Evolutionary conservation across 2,888 invertebrate genomes (phyloP), one percentile per base, ranked within the genome.

Genomic region (Andrena flavipes): DNA sequence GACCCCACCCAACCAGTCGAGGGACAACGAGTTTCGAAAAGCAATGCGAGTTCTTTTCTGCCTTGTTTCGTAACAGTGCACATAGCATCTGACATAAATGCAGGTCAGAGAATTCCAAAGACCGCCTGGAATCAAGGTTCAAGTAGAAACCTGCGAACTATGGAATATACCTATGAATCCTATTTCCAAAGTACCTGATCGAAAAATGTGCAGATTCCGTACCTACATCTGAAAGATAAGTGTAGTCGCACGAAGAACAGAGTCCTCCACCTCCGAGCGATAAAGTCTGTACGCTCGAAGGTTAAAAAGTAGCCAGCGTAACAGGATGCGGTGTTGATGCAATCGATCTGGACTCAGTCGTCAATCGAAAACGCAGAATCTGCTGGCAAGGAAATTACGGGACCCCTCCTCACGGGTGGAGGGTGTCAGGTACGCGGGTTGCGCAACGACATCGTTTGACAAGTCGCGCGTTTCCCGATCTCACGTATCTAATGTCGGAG

Each of bases 401-500:
- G 71, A 74, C 56, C 77, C 59, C 68, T 33, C 56, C 70, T 30
- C 64, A 54, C 73, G 73, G 72, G 71, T 80, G 35, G 80, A 83
- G 65, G 63, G 87, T 90, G 84, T 90, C 89, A 71, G 88, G 84
- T 88, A 85, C 83, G 82, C 85, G 75, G 88, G 89, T 91, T 92
- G 89, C 92, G 90, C 88, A 92, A 92, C 82, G 79, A 82, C 72
- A 54, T 79, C 76, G 78, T 87, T 86, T 81, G 86, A 90, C 89
- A 88, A 87, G 89, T 84, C 84, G 76, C 77, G 69, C 80, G 84
- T 88, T 82, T 82, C 78, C 83, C 84, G 88, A 87, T 88, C 87
- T 82, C 86, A 85, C 80, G 89, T 92, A 92, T 92, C 92, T 91
- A 90, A 89, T 92, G 88, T 91, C 92, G 87, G 82, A 51, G 77